A percentile compares a stretch with the other conserved stretches of the same genome.
phyloP scores from a whole-genome alignment of 2,888 invertebrate species.

The Odontocerum albicorne region DNA sequence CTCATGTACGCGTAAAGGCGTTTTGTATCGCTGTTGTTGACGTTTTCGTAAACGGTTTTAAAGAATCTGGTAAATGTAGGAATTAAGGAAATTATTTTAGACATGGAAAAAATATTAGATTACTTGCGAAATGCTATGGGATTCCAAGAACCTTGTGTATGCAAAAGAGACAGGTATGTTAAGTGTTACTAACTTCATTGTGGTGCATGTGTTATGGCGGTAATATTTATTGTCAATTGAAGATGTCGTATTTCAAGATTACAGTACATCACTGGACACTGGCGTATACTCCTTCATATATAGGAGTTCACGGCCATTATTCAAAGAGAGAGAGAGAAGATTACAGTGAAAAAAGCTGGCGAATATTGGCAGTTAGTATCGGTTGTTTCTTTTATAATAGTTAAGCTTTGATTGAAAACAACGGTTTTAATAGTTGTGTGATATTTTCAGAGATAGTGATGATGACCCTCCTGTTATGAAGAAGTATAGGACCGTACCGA shows the following conservation, averaged over 20 bases:
- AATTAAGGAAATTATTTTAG: too few species aligned
- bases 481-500: constrained; percentile 47
- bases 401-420: neutral
- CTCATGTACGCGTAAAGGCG: too few species aligned
- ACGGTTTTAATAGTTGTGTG: too few species aligned
- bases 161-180: constrained; percentile 58
- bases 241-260: constrained; percentile 46
- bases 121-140: constrained; percentile 51
- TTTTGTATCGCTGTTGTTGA: constrained; percentile 19
- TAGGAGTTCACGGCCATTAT: too few species aligned
- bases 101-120: constrained; percentile 54
- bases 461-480: constrained; percentile 50
- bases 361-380: constrained; percentile 50
- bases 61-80: constrained; percentile 37
- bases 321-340: too few species aligned
- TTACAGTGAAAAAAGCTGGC: constrained; percentile 47
- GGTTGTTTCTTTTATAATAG: constrained; percentile 21
- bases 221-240: constrained; percentile 43
- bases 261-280: too few species aligned
- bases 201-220: constrained; percentile 50
- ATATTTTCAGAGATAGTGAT: constrained; percentile 47
- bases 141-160: constrained; percentile 44
- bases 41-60: constrained; percentile 16
- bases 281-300: too few species aligned
- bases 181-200: constrained; percentile 52